Evolutionary conservation across 1,140 invertebrate species (phyloP).

Genomic region (Tetragonula clypearis): DNA sequence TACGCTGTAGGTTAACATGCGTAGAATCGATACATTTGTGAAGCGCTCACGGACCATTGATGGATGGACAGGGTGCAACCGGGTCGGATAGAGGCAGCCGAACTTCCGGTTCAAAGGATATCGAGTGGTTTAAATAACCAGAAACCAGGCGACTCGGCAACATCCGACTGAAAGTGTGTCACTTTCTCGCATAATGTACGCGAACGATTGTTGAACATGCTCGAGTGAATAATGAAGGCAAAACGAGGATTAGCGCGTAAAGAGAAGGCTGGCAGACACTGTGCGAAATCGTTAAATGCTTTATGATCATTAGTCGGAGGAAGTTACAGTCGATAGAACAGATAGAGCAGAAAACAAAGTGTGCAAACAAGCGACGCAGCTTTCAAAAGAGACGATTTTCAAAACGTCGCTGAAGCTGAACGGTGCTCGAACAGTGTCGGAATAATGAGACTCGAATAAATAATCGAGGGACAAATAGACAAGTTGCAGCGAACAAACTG

Average conservation of each 20-base stretch:
- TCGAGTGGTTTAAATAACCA: neutral
- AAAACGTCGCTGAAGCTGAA: too few species aligned
- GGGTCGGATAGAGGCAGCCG: neutral
- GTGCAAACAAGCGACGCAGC: too few species aligned
- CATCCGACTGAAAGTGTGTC: slow-evolving; percentile 17
- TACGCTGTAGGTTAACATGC: too few species aligned
- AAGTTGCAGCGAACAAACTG: neutral
- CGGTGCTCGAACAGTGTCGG: too few species aligned
- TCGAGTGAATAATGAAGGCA: slow-evolving; percentile 7
- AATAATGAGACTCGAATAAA: too few species aligned
- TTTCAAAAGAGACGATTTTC: too few species aligned
- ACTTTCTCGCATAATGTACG: slow-evolving; percentile 30
- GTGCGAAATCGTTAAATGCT: too few species aligned
- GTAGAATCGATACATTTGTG: neutral
- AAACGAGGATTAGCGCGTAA: neutral
- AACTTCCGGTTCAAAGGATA: neutral
- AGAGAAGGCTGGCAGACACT: too few species aligned
- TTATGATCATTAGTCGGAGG: too few species aligned
- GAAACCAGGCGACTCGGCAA: neutral
- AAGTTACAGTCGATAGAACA: too few species aligned
- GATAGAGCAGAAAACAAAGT: too few species aligned
- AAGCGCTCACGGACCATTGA: neutral
- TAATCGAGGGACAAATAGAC: neutral
- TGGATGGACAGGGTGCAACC: neutral
- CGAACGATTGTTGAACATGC: neutral